These are phyloP conservation scores for Nycticryphes semicollaris DNA, from an alignment of 2,113 vertebrate species.

Conservation along the genomic window DNA sequence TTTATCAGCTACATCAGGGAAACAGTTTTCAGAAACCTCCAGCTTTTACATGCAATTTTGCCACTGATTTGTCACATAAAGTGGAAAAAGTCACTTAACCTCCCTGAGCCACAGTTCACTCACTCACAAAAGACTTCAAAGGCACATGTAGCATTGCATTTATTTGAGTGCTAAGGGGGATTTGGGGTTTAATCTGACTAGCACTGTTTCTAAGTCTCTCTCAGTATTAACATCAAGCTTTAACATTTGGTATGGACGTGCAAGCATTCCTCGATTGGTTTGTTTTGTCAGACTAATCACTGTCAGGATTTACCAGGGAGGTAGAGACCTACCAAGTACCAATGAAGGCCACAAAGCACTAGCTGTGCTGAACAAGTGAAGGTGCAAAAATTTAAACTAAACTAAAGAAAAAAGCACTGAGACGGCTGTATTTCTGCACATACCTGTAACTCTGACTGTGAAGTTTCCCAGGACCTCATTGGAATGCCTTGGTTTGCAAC, in stretches of 20 bases:
- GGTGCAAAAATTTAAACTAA: neutral
- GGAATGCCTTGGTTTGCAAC: slow-evolving; percentile 80
- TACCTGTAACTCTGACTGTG: slow-evolving; percentile 88
- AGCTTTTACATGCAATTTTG: neutral
- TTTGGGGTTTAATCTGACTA: neutral
- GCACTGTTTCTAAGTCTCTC: neutral
- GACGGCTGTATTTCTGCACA: neutral
- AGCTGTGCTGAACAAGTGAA: neutral
- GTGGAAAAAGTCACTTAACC: neutral
- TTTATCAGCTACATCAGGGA: neutral
- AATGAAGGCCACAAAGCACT: neutral
- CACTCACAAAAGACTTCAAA: slow-evolving; percentile 15
- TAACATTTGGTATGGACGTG: neutral
- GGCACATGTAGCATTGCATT: neutral
- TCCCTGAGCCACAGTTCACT: neutral
- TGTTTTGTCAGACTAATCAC: neutral
- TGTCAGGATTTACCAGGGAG: neutral
- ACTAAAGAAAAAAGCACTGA: neutral
- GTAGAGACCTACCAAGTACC: neutral
- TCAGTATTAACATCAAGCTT: neutral
- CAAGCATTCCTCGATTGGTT: neutral
- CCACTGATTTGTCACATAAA: neutral
- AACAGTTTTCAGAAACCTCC: neutral
- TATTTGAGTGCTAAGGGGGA: neutral
- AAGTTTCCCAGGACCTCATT: slow-evolving; percentile 84